These are phyloP conservation scores for Microcebus lehilahytsara DNA, from an alignment of 2,113 vertebrate genomes.

Conservation along the genomic window DNA sequence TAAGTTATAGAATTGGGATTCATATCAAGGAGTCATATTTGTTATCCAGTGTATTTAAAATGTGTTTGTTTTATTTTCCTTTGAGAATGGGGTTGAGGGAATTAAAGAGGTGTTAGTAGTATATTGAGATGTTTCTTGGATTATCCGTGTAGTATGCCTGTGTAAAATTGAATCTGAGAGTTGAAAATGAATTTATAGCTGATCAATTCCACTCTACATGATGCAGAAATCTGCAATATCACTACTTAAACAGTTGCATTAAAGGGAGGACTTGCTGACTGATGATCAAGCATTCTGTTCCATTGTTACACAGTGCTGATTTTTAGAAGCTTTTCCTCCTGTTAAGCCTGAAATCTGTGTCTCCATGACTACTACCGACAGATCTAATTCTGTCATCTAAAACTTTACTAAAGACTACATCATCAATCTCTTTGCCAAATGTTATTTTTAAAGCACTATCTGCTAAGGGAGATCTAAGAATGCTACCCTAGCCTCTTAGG, in stretches of 20 bases:
- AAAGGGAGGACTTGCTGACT: background rate
- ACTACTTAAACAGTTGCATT: background rate
- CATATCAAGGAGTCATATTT: background rate
- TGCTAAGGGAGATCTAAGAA: background rate
- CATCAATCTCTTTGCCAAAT: background rate
- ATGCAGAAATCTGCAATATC: background rate
- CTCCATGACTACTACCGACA: background rate
- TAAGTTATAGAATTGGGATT: background rate
- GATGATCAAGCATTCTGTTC: background rate
- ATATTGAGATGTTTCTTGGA: background rate
- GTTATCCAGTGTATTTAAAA: background rate
- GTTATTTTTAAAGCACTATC: background rate
- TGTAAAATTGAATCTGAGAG: background rate
- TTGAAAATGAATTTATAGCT: background rate
- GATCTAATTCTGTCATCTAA: background rate
- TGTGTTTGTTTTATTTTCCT: background rate
- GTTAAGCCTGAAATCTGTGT: background rate
- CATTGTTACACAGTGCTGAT: background rate
- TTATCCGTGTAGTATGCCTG: background rate
- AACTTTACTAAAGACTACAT: background rate
- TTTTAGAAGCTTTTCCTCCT: slow-evolving; percentile 24
- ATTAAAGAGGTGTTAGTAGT: background rate
- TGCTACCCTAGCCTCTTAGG: background rate
- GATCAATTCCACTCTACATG: background rate
- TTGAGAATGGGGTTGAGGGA: background rate